Base-by-base conservation (phyloP, 2,797 vertebrate species). In the Mastacembelus armatus region DNA sequence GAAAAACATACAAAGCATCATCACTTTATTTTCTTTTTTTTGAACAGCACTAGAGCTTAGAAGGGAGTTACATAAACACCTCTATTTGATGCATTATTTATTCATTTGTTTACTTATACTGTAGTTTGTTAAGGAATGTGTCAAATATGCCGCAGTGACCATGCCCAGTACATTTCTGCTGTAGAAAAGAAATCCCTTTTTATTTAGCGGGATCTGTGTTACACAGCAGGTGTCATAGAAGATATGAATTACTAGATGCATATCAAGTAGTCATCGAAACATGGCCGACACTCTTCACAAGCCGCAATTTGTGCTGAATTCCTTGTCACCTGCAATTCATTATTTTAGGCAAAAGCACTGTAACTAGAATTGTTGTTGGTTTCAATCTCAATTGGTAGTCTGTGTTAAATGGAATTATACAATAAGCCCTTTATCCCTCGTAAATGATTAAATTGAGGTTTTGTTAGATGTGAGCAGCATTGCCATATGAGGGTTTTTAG, bases 1-100 rank as follows among this genome's bases (percentile, higher is more conserved):
- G 40, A 66, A 78, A 71, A 51, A 52, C 5, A 57, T 2, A 42
- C 30, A 66, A 19, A 27, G 4, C 51, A 35, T 49, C 39, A 14
- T 14, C 10, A 40, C 33, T 29, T 40, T 10, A 48, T 1, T 3
- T 6, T 16, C 54, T 4, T 38, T 3, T 21, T 39, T 59, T n/a
- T 16, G 43, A 42, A 39, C 5, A 21, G 5, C 44, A 32, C 12
- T 21, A 18, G 1, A 26, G 22, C 3, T 30, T 11, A 45, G 22
- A 32, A 35, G 8, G 1, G 6, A n/a, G 4, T n/a, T 45, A 5
- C 10, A 27, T 36, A 3, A 29, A 36, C 16, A 19, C 32, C 14
- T 33, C 14, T 16, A 2, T 26, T 45, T 58, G 3, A 10, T 45
- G 10, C 5, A 33, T 22, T 1, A 39, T 44, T 52, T n/a, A 12